These are phyloP conservation scores for Drosophila malerkotliana DNA, from an alignment of 1,140 invertebrate species.

Conservation along the genomic window DNA sequence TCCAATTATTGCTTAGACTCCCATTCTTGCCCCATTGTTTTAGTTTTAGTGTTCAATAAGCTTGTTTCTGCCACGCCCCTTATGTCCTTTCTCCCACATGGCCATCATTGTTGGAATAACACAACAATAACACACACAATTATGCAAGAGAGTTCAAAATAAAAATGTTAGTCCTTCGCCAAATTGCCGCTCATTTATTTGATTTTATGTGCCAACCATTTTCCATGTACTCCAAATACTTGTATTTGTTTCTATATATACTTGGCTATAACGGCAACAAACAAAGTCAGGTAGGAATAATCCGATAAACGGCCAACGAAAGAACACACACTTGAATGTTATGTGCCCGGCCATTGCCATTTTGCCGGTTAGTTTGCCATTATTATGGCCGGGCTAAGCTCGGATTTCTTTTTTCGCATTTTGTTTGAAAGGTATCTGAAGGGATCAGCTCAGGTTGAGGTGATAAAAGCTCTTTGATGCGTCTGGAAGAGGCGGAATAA, in stretches of 20 bases:
- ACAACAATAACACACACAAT: constrained; percentile 44
- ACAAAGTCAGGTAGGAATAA: constrained; percentile 13
- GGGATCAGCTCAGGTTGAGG: not conserved
- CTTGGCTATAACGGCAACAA: constrained; percentile 13
- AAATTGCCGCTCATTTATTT: constrained; percentile 63
- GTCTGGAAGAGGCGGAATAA: not conserved
- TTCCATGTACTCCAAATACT: constrained; percentile 31
- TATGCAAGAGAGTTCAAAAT: constrained; percentile 66
- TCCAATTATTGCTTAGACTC: constrained; percentile 2
- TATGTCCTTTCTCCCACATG: constrained; percentile 21
- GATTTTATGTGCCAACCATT: constrained; percentile 58
- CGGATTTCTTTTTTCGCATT: constrained; percentile 9
- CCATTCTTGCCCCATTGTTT: constrained; percentile 1
- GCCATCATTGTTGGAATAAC: constrained; percentile 67
- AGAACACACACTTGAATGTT: constrained; percentile 39
- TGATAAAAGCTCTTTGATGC: constrained; percentile 1
- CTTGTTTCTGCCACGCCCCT: constrained; percentile 38
- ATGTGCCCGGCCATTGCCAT: constrained; percentile 41
- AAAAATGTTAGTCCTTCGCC: constrained; percentile 47
- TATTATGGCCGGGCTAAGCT: constrained; percentile 20
- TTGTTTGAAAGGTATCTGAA: constrained; percentile 3
- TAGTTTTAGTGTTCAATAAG: constrained; percentile 69
- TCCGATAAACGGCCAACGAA: constrained; percentile 30
- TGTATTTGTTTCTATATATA: constrained; percentile 5
- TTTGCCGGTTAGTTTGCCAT: constrained; percentile 40